Percentiles rank a stretch among this genome's conserved stretches.
phyloP scores from a whole-genome alignment of 2,888 invertebrate species.

The Petrolisthes manimaculis region DNA sequence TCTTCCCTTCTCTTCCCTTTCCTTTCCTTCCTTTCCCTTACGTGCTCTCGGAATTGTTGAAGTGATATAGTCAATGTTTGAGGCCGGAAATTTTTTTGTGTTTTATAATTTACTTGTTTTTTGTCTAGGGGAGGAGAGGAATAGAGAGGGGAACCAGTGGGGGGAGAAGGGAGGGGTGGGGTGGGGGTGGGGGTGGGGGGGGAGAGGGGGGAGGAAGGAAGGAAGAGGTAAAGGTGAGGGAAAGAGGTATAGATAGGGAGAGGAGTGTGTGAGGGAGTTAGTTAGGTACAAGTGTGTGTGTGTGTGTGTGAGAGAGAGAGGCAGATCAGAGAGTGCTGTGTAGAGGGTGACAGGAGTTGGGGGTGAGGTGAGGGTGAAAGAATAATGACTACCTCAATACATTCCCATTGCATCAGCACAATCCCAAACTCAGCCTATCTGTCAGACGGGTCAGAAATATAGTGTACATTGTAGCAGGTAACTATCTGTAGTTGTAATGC shows the following conservation, averaged over 20 bases:
- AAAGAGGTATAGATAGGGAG: not conserved
- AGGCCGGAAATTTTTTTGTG: not conserved
- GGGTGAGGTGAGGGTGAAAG: not conserved
- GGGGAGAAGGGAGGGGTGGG: not conserved
- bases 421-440: too few relatives aligned
- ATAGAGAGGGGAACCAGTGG: not conserved
- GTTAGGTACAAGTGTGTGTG: not conserved
- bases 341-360: not conserved
- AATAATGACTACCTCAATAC: not conserved
- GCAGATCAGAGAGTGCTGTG: not conserved
- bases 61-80: not conserved
- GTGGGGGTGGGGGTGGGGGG: not conserved
- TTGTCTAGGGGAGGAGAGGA: not conserved
- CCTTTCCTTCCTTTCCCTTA: too few relatives aligned
- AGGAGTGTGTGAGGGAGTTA: not conserved
- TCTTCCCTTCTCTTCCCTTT: too few relatives aligned
- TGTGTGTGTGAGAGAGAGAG: not conserved
- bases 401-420: too few relatives aligned
- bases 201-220: not conserved
- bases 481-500: too few relatives aligned
- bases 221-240: not conserved
- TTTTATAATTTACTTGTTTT: conserved; percentile 3
- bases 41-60: not conserved
- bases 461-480: too few relatives aligned
- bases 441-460: too few relatives aligned